Base-by-base conservation (phyloP, 2,888 invertebrate genomes). In the Fragum fragum region DNA sequence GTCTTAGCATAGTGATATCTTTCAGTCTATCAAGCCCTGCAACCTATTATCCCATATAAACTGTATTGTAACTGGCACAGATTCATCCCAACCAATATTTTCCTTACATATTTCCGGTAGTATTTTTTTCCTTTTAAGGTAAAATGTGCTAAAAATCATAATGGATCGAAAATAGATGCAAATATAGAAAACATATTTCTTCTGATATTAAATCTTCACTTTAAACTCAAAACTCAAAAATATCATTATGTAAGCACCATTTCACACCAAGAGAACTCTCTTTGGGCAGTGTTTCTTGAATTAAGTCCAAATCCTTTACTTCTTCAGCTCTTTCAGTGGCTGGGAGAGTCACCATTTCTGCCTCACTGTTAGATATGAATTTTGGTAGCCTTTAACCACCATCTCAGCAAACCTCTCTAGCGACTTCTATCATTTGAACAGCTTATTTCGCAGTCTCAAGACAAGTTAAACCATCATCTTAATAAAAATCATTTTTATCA, bases 111-210 rank as follows among this genome's bases (percentile, higher is more conserved):
- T 76, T 42, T 88, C 53, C 57, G 86, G 88, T n/a, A 88, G 57
- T 9, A 88, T 57, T 70, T 73, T 36, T 86, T 88, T 1, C 81
- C 79, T 16, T 52, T 52, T 9, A 88, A 75, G 9, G 76, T 53
- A n/a, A 86, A 55, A 14, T 87, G 88, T 9, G 87, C 73, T n/a
- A 89, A 32, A 26, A 88, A 79, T 29, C 83, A 85, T 16, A 88
- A 61, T 1, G 88, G 85, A 71, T 88, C 87, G 71, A 79, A 86
- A 3, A 88, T 63, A 14, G 82, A 78, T 21, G 55, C 68, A 14
- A 88, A 68, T 5, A 81, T 78, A 14, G 85, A 82, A 26, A 89
- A 29, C 14, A 85, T 70, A 5, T 68, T n/a, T 47, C 47, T 47
- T 47, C 47, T 47, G 14, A 16, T 47, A n/a, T 14, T 47, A 9